phyloP scores from a whole-genome alignment of 2,113 vertebrate species.

The Lonchura striata region DNA sequence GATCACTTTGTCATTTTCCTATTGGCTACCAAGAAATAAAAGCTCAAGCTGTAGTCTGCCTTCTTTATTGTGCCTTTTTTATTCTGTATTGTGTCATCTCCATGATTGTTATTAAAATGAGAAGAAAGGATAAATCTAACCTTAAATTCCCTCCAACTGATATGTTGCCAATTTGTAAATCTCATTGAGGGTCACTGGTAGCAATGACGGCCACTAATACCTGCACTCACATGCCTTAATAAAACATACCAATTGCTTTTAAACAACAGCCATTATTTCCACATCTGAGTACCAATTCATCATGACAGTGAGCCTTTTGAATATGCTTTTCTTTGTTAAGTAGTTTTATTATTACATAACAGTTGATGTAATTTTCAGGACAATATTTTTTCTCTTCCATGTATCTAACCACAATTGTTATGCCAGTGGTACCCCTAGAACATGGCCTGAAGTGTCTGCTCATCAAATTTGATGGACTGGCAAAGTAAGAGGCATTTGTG shows the following conservation, averaged over 20 bases:
- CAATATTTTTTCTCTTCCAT: background rate
- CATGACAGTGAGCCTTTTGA: background rate
- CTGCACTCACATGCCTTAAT: background rate
- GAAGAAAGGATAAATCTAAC: background rate
- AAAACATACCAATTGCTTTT: background rate
- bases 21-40: slow-evolving; percentile 31
- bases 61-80: background rate
- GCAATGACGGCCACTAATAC: background rate
- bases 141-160: background rate
- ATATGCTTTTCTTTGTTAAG: background rate
- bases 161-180: background rate
- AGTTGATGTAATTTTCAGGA: background rate
- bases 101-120: background rate
- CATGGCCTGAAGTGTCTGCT: background rate
- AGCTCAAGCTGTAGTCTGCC: background rate
- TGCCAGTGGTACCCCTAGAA: background rate
- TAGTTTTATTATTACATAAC: background rate
- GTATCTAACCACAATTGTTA: background rate
- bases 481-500: background rate
- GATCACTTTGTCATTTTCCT: slow-evolving; percentile 15
- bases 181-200: background rate
- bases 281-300: background rate
- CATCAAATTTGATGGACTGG: background rate
- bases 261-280: background rate
- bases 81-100: background rate